These are phyloP conservation scores for Nycteola revayana DNA, from an alignment of 2,888 invertebrate species.

Conservation along the genomic window DNA sequence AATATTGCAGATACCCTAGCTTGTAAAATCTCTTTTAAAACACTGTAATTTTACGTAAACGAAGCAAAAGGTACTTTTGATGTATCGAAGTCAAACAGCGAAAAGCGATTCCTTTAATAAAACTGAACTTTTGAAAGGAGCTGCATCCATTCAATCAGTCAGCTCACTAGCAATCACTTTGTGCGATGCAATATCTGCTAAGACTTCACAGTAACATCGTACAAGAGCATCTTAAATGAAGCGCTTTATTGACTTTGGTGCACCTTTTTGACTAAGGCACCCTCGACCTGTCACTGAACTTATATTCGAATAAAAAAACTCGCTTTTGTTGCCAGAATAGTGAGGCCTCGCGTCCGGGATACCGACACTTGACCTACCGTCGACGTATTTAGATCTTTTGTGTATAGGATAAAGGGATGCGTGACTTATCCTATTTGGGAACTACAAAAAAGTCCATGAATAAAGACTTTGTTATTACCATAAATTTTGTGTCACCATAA, in stretches of 20 bases:
- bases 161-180: too few relatives aligned
- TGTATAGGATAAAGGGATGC: slow-evolving; percentile 63
- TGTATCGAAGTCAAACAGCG: too few relatives aligned
- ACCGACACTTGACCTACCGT: slow-evolving; percentile 77
- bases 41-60: too few relatives aligned
- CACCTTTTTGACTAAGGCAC: slow-evolving; percentile 33
- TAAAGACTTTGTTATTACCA: slow-evolving; percentile 55
- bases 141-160: too few relatives aligned
- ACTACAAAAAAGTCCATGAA: slow-evolving; percentile 52
- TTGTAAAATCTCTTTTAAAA: too few relatives aligned
- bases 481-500: slow-evolving; percentile 48
- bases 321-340: slow-evolving; percentile 58
- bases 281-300: slow-evolving; percentile 61
- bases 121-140: too few relatives aligned
- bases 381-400: slow-evolving; percentile 75
- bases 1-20: too few relatives aligned
- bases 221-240: neutral
- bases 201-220: too few relatives aligned
- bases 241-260: slow-evolving; percentile 11
- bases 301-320: slow-evolving; percentile 50
- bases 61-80: too few relatives aligned
- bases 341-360: slow-evolving; percentile 71
- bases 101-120: too few relatives aligned
- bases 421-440: slow-evolving; percentile 67
- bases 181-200: too few relatives aligned